Evolutionary conservation across 2,888 invertebrate species (phyloP), one percentile per base, ranked within the genome.

Genomic region (Notocelia uddmanniana): DNA sequence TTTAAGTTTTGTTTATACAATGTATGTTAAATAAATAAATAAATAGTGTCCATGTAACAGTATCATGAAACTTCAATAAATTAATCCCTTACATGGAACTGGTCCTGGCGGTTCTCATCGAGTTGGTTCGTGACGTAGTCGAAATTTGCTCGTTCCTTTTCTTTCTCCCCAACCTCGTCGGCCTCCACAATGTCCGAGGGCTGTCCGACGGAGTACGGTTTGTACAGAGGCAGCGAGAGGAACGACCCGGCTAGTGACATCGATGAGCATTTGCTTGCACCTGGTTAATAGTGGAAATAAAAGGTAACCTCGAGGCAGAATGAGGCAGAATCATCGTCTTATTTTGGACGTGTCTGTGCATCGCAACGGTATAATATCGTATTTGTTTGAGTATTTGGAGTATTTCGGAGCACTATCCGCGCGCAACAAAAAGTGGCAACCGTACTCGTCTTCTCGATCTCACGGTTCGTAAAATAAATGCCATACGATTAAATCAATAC

Each of bases 241-340:
- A 78, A 80, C 0, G 90, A 90, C 0, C 89, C 89, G 0, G 88
- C 87, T 0, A 89, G 80, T 0, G 88, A 85, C 0, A 79, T 77
- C 0, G 86, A 85, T 0, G 89, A 89, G 3, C 78, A 79, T 21
- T 83, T 80, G 11, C 54, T 45, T n/a, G 79, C n/a, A 75, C 76
- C 84, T 82, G 75, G 26, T 74, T 15, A 6, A 8, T 21, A 41
- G 78, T 19, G 82, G 11, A 19, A 23, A 54, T 23, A 15, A 54
- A 19, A 52, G 31, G 31, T 31, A 5, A 31, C 3, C 5, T 6
- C 0, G 8, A 2, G 8, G 31, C 5, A 26, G 31, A 31, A 31
- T 31, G 8, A 0, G 31, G 5, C 31, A 2, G 5, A 26, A 26
- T n/a, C n/a, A n/a, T n/a, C n/a, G n/a, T n/a, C n/a, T n/a, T n/a